Evolutionary conservation across 2,797 vertebrate genomes (phyloP).

Genomic region (Silurus aristotelis): DNA sequence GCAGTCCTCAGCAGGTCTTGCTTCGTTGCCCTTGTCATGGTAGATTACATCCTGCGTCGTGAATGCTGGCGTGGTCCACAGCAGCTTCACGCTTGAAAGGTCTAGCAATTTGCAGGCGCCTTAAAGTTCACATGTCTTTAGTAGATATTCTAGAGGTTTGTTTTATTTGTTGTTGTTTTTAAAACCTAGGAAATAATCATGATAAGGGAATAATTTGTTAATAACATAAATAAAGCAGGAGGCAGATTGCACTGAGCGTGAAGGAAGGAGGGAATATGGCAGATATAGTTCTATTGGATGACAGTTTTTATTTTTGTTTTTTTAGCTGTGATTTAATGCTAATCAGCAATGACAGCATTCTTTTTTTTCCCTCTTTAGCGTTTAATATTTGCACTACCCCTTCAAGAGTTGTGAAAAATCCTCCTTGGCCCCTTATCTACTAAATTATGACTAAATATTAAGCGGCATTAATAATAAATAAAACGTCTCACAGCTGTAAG

Average conservation of each 20-base stretch:
- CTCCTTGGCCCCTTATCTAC: constrained; percentile 8
- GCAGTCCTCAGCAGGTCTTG: constrained; percentile 36
- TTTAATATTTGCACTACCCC: neutral
- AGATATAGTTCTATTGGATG: neutral
- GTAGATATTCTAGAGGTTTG: neutral
- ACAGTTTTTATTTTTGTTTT: neutral
- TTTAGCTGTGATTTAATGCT: constrained; percentile 7
- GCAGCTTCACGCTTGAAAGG: constrained; percentile 17
- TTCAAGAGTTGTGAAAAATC: constrained; percentile 22
- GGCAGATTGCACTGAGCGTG: neutral
- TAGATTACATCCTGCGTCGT: constrained; percentile 45
- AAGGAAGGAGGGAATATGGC: neutral
- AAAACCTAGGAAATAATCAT: neutral
- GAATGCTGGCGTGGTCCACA: constrained; percentile 36
- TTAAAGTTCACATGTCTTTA: constrained; percentile 24
- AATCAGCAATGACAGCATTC: neutral
- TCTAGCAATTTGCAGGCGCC: constrained; percentile 3
- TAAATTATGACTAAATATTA: constrained; percentile 25
- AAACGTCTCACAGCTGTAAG: neutral
- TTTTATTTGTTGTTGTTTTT: neutral
- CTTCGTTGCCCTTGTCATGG: constrained; percentile 49
- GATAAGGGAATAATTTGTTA: neutral
- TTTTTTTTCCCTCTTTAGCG: neutral
- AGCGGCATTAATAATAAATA: constrained; percentile 16
- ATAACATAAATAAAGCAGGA: neutral